Percentiles rank a stretch among this genome's conserved stretches.
Evolutionary conservation across 2,113 vertebrate genomes (phyloP).

Genomic region (Chiloscyllium plagiosum): DNA sequence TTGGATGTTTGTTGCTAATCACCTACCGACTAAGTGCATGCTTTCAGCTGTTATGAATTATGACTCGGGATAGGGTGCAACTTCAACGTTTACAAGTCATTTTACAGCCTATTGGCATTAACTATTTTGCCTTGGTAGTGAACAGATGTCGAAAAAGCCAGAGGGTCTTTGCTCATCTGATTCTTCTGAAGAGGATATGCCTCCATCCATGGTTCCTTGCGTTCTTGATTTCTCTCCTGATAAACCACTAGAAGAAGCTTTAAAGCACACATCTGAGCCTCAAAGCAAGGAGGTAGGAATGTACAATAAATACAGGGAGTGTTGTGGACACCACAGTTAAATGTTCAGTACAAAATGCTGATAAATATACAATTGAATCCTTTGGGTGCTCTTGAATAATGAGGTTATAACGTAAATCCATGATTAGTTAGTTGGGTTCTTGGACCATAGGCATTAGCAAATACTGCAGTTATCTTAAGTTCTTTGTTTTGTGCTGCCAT

Average conservation of each 20-base stretch:
- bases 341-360: no score
- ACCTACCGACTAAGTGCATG: background rate
- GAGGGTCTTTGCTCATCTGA: rapidly evolving
- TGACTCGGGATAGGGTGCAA: background rate
- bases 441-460: no score
- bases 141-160: constrained; percentile 12
- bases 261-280: background rate
- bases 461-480: no score
- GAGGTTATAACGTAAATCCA: no score
- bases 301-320: background rate
- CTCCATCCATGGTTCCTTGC: constrained; percentile 46
- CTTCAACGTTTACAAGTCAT: background rate
- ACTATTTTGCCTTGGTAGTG: constrained; percentile 42
- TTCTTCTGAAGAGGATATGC: constrained; percentile 44
- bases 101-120: background rate
- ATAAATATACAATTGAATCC: no score
- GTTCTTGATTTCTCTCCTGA: constrained; percentile 63
- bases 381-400: no score
- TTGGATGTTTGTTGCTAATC: background rate
- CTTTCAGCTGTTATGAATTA: background rate
- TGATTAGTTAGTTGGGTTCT: no score
- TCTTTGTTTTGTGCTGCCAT: no score
- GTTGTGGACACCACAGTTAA: no score
- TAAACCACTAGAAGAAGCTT: constrained; percentile 39
- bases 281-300: constrained; percentile 43